These are phyloP conservation scores for Ascidia mentula DNA, from an alignment of 23 tunicate genomes.

Conservation along the genomic window DNA sequence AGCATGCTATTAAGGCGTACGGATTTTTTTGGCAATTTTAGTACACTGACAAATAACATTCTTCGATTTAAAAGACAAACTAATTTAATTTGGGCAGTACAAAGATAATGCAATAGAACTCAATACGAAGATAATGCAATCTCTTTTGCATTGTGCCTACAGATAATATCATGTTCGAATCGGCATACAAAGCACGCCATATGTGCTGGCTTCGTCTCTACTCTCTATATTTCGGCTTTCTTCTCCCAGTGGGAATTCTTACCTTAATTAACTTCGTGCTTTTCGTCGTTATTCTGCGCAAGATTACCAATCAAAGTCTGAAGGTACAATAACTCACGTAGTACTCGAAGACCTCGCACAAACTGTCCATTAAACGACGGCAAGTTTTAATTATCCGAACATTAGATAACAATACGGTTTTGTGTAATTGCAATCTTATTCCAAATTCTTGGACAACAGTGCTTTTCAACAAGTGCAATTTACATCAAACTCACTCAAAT, in stretches of 20 bases:
- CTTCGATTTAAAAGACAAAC: no score
- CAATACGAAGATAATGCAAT: neutral
- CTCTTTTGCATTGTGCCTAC: neutral
- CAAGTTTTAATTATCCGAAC: no score
- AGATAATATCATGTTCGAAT: slow-evolving; percentile 10
- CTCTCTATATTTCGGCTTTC: slow-evolving; percentile 76
- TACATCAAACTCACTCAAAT: no score
- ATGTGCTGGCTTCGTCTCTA: slow-evolving; percentile 68
- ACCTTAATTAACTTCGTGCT: slow-evolving; percentile 30
- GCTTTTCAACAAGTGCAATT: no score
- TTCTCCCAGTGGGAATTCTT: slow-evolving; percentile 44
- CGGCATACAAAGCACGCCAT: neutral
- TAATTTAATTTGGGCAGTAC: neutral
- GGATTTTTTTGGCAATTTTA: no score
- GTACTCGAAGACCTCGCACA: no score
- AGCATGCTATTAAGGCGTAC: no score
- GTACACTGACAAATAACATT: no score
- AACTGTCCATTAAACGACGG: no score
- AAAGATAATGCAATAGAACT: neutral
- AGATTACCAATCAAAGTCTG: slow-evolving; percentile 12
- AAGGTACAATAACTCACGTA: neutral
- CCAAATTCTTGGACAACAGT: no score
- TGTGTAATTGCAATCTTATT: no score
- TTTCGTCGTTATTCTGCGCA: slow-evolving; percentile 25
- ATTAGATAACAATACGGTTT: no score